Evolutionary conservation across 2,888 invertebrate species (phyloP).

Genomic region (Kuschelorhynchus macadamiae): DNA sequence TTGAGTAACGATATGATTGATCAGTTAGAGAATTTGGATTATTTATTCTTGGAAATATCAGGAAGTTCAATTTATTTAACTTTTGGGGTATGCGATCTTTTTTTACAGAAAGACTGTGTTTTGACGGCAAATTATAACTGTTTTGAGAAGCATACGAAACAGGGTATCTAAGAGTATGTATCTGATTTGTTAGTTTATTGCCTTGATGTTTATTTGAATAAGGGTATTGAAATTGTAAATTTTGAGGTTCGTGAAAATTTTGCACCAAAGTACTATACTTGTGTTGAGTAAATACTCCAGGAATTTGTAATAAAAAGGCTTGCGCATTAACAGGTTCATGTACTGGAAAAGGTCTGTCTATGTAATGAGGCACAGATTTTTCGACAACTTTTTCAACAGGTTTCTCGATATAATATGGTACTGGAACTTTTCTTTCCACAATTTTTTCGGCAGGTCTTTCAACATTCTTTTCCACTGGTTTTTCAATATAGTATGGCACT

Average conservation of each 20-base stretch:
- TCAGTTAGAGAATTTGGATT: conserved; percentile 9
- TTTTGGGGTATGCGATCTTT: conserved; percentile 31
- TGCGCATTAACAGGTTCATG: conserved; percentile 17
- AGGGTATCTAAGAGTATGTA: background rate
- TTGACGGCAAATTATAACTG: conserved; percentile 54
- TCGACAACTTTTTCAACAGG: conserved; percentile 64
- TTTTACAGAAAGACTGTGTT: conserved; percentile 40
- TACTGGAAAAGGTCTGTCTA: conserved; percentile 33
- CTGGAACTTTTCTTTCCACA: conserved; percentile 50
- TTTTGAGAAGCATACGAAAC: conserved; percentile 54
- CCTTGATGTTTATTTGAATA: conserved; percentile 3
- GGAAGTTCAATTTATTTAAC: conserved; percentile 41
- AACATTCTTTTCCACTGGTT: conserved; percentile 68
- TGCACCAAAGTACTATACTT: conserved; percentile 43
- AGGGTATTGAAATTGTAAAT: conserved; percentile 19
- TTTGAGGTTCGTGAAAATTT: conserved; percentile 34
- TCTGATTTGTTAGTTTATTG: background rate
- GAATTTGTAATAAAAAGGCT: conserved; percentile 37
- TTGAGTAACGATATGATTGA: conserved; percentile 36
- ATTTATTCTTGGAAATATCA: conserved; percentile 35
- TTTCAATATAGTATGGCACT: conserved; percentile 70
- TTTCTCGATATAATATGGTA: conserved; percentile 49
- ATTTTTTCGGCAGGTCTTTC: conserved; percentile 68
- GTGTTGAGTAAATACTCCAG: conserved; percentile 38
- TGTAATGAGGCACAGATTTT: conserved; percentile 53